Conservation (phyloP, 64 coral and sea anemone genomes). For the Montipora sp. region DNA sequence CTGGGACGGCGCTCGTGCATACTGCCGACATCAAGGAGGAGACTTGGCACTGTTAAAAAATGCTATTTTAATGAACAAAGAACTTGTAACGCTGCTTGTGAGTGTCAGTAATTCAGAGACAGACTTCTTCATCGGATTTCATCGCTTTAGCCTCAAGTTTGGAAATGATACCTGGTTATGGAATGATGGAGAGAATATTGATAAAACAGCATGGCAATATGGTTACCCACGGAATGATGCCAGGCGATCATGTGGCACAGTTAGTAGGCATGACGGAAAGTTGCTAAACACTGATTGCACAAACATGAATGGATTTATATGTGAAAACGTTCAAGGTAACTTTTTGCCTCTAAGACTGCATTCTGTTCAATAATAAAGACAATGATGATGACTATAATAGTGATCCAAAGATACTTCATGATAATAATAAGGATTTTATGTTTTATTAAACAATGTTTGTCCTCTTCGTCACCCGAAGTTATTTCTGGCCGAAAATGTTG, state of each 20-base stretch:
- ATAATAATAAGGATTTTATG: too few species aligned
- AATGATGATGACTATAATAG: too few species aligned
- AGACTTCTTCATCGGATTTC: slow-evolving; percentile 45
- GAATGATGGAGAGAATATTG: slow-evolving; percentile 36
- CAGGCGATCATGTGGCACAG: not conserved
- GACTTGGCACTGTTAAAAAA: slow-evolving; percentile 26
- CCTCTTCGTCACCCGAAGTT: too few species aligned
- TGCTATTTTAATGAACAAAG: not conserved
- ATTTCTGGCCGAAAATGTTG: too few species aligned
- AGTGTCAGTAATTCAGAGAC: slow-evolving; percentile 23
- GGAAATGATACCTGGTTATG: slow-evolving; percentile 12
- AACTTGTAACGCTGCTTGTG: not conserved
- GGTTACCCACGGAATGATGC: slow-evolving; percentile 33
- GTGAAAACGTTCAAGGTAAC: slow-evolving; percentile 34
- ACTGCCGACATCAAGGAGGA: slow-evolving; percentile 42
- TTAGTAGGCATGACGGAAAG: slow-evolving; percentile 5
- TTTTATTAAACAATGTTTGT: too few species aligned
- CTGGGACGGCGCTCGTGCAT: slow-evolving; percentile 59
- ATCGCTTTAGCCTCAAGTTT: not conserved
- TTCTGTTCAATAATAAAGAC: too few species aligned
- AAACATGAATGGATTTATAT: slow-evolving; percentile 50
- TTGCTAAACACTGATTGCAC: slow-evolving; percentile 13
- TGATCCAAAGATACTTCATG: too few species aligned
- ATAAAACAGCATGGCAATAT: slow-evolving; percentile 12
- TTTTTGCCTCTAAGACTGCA: not conserved